phyloP scores from a whole-genome alignment of 2,888 invertebrate genomes.

The Aporophyla nigra region DNA sequence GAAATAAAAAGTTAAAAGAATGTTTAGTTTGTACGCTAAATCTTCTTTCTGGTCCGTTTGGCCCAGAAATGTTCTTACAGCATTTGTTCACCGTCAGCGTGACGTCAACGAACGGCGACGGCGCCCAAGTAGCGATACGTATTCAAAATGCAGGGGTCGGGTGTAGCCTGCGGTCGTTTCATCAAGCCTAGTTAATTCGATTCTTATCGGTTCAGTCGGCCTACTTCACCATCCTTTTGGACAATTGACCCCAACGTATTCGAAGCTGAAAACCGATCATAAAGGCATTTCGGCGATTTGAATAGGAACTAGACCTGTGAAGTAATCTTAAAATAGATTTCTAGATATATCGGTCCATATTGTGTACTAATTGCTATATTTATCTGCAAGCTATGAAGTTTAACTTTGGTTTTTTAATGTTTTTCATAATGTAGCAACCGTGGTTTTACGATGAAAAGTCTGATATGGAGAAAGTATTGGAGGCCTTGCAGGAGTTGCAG shows the following conservation, averaged over 20 bases:
- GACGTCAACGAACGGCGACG: too few relatives aligned
- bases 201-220: neutral
- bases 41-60: neutral
- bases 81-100: too few relatives aligned
- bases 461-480: slow-evolving; percentile 92
- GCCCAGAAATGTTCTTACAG: neutral
- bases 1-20: neutral
- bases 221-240: neutral
- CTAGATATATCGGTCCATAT: neutral
- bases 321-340: neutral
- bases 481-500: slow-evolving; percentile 92
- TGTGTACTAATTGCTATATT: neutral
- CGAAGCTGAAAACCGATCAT: neutral
- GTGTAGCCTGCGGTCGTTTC: too few relatives aligned
- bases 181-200: neutral
- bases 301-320: neutral
- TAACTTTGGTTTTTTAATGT: slow-evolving; percentile 17
- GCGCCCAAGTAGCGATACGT: too few relatives aligned
- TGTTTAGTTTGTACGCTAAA: neutral
- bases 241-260: too few relatives aligned
- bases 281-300: slow-evolving; percentile 7
- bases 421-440: slow-evolving; percentile 90
- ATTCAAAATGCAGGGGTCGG: too few relatives aligned
- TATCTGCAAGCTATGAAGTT: neutral
- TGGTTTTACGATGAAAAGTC: slow-evolving; percentile 94